Base-by-base conservation (phyloP, 2,113 vertebrate genomes). In the Polypterus senegalus region DNA sequence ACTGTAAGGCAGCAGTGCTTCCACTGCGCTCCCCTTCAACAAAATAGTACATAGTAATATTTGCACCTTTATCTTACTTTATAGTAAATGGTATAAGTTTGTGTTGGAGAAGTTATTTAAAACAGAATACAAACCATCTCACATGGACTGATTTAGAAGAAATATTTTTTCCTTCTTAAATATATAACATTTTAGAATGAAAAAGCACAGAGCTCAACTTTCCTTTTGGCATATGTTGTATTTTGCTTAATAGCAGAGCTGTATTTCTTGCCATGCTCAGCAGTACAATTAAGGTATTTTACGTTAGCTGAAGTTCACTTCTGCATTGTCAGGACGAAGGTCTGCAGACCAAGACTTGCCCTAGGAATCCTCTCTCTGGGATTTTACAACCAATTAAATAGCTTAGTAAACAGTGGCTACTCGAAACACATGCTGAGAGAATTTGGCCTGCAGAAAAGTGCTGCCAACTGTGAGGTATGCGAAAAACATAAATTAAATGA, bases 281-380 rank as follows among this genome's bases (percentile, higher is more conserved):
- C 65, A 60, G 58, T 62, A 67, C 66, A 72, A 72, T 65, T 56
- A 67, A 65, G 67, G 59, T 61, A 27, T 58, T 65, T 9, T 59
- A 44, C 47, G 56, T 72, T 75, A 74, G 73, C 66, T 67, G 67
- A 76, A 6, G 46, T 73, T 75, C 81, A 74, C 71, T 72, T 64
- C 63, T 66, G 68, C 74, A 74, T 62, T 66, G 64, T 65, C 63
- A 5, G 62, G 70, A 77, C 74, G 70, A 70, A 78, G 70, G 57
- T 48, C 63, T 69, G 62, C 78, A 77, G 73, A 75, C 43, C 43
- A 57, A 75, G 83, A 76, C 79, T 80, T 67, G 78, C 71, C 59
- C 59, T 65, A 71, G 73, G 69, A 59, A 58, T 75, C 77, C 66
- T 69, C 51, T 68, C 64, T 59, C 54, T 59, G 2, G 1, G 27